A percentile compares a stretch with the other conserved stretches of the same genome.
These are phyloP conservation scores for Aphrocallistes beatrix DNA, from an alignment of 37 sponge, comb jelly and placozoan species.

Conservation along the genomic window DNA sequence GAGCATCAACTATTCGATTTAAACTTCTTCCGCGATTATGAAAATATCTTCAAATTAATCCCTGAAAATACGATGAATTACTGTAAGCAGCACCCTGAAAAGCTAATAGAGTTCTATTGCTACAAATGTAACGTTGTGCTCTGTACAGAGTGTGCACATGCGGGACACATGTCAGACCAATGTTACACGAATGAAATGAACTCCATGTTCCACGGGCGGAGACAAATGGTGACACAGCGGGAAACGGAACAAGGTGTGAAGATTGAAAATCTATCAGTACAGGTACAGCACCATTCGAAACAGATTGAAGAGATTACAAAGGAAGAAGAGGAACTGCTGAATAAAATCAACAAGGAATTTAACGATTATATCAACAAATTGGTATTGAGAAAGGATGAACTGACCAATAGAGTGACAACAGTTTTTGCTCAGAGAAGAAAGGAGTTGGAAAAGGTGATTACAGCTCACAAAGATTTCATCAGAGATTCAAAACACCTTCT, in stretches of 20 bases:
- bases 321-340: background rate
- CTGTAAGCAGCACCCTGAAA: background rate
- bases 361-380: background rate
- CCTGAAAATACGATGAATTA: background rate
- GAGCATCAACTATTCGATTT: background rate
- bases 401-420: background rate
- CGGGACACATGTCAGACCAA: background rate
- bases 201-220: background rate
- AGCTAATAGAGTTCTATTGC: background rate
- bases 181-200: background rate
- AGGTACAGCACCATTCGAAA: background rate
- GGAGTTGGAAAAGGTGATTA: background rate
- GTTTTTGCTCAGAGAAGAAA: background rate
- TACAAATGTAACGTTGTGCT: background rate
- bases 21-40: background rate
- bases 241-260: background rate
- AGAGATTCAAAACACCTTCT: background rate
- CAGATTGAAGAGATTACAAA: background rate
- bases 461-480: background rate
- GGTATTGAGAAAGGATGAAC: background rate
- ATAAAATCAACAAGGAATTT: background rate
- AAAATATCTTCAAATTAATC: background rate
- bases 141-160: background rate
- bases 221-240: background rate
- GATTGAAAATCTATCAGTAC: background rate